Conservation (phyloP, 2,797 vertebrate genomes). For the Jordanella pulchra region DNA sequence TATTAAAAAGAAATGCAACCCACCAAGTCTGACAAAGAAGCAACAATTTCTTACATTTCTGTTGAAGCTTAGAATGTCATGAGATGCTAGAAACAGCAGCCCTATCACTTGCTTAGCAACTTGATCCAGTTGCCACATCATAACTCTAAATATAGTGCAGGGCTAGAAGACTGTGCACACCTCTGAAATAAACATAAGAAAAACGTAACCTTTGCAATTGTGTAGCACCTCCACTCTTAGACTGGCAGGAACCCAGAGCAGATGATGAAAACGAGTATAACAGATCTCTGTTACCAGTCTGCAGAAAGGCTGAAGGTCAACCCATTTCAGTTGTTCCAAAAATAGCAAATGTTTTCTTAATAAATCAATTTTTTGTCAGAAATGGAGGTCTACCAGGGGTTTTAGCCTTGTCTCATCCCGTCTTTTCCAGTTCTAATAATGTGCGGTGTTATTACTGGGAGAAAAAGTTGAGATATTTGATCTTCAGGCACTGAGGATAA, state of each 20-base stretch:
- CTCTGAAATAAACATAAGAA: background rate
- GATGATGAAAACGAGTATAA: background rate
- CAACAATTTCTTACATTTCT: background rate
- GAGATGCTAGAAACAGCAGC: background rate
- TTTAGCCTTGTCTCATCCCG: background rate
- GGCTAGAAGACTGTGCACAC: background rate
- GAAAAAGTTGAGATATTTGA: slow-evolving; percentile 1
- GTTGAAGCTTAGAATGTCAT: background rate
- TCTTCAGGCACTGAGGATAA: slow-evolving; percentile 1
- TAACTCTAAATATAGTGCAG: slow-evolving; percentile 7
- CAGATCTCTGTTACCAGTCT: background rate
- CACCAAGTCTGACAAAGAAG: background rate
- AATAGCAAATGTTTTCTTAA: background rate
- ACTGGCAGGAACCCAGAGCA: background rate
- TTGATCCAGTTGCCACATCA: slow-evolving; percentile 3
- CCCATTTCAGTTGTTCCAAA: background rate
- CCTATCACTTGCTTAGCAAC: slow-evolving; percentile 1
- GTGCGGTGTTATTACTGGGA: background rate
- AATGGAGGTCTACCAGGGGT: background rate
- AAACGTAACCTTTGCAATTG: background rate
- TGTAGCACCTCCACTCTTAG: no score
- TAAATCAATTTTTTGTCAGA: background rate
- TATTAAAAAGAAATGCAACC: background rate
- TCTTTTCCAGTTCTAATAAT: background rate
- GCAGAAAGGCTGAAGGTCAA: background rate